Base-by-base conservation (phyloP, 2,888 invertebrate species). In the Calameuta filiformis region DNA sequence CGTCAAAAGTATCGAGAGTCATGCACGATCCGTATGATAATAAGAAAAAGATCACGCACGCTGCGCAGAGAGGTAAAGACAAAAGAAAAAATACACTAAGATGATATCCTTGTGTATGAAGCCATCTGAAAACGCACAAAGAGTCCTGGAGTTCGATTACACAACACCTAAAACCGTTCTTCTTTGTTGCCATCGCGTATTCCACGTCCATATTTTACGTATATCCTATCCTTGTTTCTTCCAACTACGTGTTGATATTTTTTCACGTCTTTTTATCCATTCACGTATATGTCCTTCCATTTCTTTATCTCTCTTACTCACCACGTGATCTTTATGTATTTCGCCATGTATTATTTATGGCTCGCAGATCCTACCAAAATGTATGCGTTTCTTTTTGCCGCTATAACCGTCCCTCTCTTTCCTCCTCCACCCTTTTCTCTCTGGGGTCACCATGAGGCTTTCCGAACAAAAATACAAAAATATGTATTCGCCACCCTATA, bases 311-410 rank as follows among this genome's bases (percentile, higher is more conserved):
- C 35, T 73, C 33, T 23, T 76, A 56, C 35, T 34, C 69, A 11
- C 71, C 40, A 11, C 76, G 75, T 56, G 75, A 76, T 78, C 40
- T 78, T 76, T 78, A 76, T 71, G 73, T 78, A 78, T 78, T 76
- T 78, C 73, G 68, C 34, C 56, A 78, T 78, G 78, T 78, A 78
- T 78, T 78, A 78, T 78, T 78, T 78, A 78, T 78, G 78, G 69
- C 40, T 34, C 31, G 73, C 35, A 37, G 75, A 80, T 81, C 77
- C 77, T 77, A 73, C 73, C 80, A 76, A 79, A 69, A 82, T 81
- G 80, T 81, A 83, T 82, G 79, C 79, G 77, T 80, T 82, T 82
- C 77, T 76, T 79, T 73, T 73, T 71, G 37, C 69, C 75, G 73
- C 75, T 77, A 79, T 77, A 79, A 75, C 78, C 78, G 12, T 12